Percentiles rank a stretch among this genome's conserved stretches.
Evolutionary conservation across 2,113 vertebrate genomes (phyloP).

Genomic region (Holacanthus passer): DNA sequence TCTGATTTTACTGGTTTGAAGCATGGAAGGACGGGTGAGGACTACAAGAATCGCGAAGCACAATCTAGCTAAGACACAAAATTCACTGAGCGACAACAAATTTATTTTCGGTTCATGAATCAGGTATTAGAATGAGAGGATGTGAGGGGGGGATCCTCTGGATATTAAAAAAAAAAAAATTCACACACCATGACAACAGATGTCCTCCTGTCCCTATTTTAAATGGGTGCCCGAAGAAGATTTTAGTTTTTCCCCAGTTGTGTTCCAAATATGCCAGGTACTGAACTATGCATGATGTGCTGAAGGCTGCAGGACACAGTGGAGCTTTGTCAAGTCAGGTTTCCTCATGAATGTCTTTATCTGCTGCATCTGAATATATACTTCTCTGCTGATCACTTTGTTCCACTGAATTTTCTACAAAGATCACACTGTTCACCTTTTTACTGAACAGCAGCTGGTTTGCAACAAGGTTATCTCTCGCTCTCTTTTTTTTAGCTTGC

Average conservation of each 20-base stretch:
- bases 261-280: background rate
- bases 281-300: background rate
- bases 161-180: background rate
- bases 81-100: background rate
- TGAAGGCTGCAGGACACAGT: conserved; percentile 8
- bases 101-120: background rate
- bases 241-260: background rate
- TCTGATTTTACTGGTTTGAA: background rate
- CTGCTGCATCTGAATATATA: conserved; percentile 17
- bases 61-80: background rate
- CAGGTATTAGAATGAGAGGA: background rate
- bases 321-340: background rate
- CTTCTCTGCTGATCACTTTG: conserved; percentile 11
- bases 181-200: background rate
- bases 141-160: background rate
- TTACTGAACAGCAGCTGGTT: background rate
- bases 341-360: background rate
- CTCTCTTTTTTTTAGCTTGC: background rate
- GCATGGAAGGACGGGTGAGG: background rate
- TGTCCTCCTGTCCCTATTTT: background rate
- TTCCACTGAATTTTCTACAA: background rate
- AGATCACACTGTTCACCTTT: background rate
- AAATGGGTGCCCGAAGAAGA: background rate
- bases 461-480: background rate
- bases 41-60: background rate